Evolutionary conservation across 2,113 vertebrate species (phyloP).

Genomic region (Microtus pennsylvanicus): DNA sequence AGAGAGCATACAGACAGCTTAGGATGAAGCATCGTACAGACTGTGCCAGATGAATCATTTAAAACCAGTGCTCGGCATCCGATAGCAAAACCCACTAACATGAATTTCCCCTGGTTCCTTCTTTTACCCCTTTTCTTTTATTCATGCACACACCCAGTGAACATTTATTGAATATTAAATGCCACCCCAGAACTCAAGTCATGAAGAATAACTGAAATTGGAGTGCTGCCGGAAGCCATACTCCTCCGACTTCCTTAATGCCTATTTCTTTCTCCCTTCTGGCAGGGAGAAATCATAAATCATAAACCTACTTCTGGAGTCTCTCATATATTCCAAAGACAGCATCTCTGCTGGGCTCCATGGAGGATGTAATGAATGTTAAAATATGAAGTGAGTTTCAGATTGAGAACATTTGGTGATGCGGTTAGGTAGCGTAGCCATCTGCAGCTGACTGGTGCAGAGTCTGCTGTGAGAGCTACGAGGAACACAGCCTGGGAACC

Average conservation of each 20-base stretch:
- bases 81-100: background rate
- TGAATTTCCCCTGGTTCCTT: background rate
- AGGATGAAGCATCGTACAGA: background rate
- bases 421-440: background rate
- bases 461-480: background rate
- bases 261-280: background rate
- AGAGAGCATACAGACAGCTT: fast-evolving
- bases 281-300: slow-evolving; percentile 16
- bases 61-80: background rate
- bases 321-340: background rate
- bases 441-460: background rate
- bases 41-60: background rate
- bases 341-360: background rate
- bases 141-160: background rate
- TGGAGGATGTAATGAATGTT: background rate
- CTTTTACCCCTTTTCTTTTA: slow-evolving; percentile 13
- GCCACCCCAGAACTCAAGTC: background rate
- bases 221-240: background rate
- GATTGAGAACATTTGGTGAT: background rate
- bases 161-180: background rate
- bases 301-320: slow-evolving; percentile 11
- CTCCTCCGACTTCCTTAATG: background rate
- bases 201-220: background rate
- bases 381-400: background rate
- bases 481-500: background rate